Evolutionary conservation across 2,888 invertebrate species (phyloP).

Genomic region (Unio pictorum): DNA sequence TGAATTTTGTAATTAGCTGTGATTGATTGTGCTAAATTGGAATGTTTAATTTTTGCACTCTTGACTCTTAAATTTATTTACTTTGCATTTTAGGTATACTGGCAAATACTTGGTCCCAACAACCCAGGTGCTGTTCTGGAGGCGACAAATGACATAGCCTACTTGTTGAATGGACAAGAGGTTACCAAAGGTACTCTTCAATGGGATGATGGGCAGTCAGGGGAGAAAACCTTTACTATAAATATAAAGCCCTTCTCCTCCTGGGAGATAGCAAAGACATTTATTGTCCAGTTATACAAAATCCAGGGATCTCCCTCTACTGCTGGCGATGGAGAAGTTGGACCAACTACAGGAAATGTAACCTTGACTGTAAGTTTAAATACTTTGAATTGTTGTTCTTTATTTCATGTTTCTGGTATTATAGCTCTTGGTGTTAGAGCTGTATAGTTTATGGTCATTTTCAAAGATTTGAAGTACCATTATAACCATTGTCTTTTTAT

Average conservation of each 20-base stretch:
- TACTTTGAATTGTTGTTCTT: too few species aligned
- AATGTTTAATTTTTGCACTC: too few species aligned
- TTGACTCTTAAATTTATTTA: neutral
- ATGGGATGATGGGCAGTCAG: constrained; percentile 63
- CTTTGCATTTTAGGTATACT: constrained; percentile 49
- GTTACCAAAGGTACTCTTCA: constrained; percentile 54
- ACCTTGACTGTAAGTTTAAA: constrained; percentile 55
- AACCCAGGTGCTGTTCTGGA: constrained; percentile 52
- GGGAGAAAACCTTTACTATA: constrained; percentile 55
- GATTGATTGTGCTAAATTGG: too few species aligned
- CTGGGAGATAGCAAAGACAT: constrained; percentile 67
- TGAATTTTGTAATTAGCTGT: too few species aligned
- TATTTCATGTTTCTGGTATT: too few species aligned
- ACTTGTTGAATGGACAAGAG: constrained; percentile 42
- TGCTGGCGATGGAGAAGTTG: constrained; percentile 62
- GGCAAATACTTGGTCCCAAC: constrained; percentile 69
- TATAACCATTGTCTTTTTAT: too few species aligned
- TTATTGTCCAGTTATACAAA: constrained; percentile 55
- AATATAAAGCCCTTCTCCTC: constrained; percentile 60
- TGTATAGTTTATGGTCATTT: too few species aligned
- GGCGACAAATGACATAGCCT: constrained; percentile 61
- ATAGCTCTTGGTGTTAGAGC: too few species aligned
- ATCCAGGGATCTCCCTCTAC: constrained; percentile 52
- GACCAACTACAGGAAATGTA: constrained; percentile 47
- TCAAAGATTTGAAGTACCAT: too few species aligned